Conservation (phyloP, 2,888 invertebrate genomes). For the Conistra vaccinii region DNA sequence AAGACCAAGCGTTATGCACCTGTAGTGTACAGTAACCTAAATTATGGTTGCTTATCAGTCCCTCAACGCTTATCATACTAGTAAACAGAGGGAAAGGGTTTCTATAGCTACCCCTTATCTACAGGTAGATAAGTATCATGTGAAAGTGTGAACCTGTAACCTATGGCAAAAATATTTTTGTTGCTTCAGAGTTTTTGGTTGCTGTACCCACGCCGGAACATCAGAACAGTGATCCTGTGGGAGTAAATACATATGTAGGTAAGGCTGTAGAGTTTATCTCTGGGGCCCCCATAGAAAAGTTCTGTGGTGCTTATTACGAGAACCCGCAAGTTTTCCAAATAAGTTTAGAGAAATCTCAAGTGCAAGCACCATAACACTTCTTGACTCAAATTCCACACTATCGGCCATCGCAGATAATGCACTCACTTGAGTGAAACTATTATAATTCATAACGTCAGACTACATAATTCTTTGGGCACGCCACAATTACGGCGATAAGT, state of each 20-base stretch:
- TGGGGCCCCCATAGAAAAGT: neutral
- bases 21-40: constrained; percentile 21
- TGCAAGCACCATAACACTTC: constrained; percentile 14
- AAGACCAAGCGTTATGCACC: constrained; percentile 6
- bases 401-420: constrained; percentile 30
- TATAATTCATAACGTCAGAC: constrained; percentile 42
- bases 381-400: constrained; percentile 26
- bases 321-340: neutral
- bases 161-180: neutral
- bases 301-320: neutral
- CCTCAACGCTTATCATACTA: constrained; percentile 22
- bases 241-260: neutral
- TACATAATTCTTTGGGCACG: constrained; percentile 56
- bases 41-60: constrained; percentile 34
- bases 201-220: neutral
- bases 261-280: neutral
- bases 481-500: no score
- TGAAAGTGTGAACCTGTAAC: constrained; percentile 21
- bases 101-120: neutral
- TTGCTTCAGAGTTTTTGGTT: neutral
- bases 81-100: constrained; percentile 17
- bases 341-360: constrained; percentile 15
- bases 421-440: constrained; percentile 45
- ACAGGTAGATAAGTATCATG: constrained; percentile 17
- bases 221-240: neutral